These are phyloP conservation scores for Lissonota sp. DNA, from an alignment of 2,888 invertebrate species.

Conservation along the genomic window DNA sequence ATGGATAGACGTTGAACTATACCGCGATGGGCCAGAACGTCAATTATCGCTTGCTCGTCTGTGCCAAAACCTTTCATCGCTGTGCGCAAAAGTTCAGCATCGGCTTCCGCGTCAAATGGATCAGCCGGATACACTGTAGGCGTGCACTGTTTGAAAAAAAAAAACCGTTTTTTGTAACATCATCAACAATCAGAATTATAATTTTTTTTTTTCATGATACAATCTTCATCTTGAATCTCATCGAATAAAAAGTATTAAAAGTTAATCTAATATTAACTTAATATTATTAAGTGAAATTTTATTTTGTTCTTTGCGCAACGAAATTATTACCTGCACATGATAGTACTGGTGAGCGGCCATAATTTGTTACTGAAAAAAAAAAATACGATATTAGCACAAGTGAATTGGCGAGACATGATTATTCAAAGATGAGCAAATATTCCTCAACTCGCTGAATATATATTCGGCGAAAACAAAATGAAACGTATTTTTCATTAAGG, in stretches of 20 bases:
- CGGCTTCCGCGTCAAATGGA: conserved; percentile 91
- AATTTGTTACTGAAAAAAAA: conserved; percentile 19
- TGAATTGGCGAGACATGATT: neutral
- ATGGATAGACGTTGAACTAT: conserved; percentile 95
- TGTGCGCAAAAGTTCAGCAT: conserved; percentile 92
- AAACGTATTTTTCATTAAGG: neutral
- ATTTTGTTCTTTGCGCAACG: neutral
- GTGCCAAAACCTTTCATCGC: conserved; percentile 98
- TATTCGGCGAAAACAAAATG: neutral
- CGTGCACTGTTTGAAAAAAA: conserved; percentile 85
- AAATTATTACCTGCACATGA: conserved; percentile 76
- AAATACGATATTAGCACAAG: conserved; percentile 8
- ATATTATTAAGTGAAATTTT: neutral
- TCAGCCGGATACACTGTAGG: conserved; percentile 92
- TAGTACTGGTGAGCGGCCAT: conserved; percentile 77
- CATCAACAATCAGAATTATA: too few species aligned
- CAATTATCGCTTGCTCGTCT: conserved; percentile 95
- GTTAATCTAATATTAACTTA: too few species aligned
- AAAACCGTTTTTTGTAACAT: too few species aligned
- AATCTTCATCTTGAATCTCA: too few species aligned
- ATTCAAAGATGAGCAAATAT: conserved; percentile 2
- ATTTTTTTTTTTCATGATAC: too few species aligned
- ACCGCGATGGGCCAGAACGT: conserved; percentile 92
- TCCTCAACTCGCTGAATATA: neutral
- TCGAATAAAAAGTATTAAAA: neutral